Percentiles rank a stretch among this genome's conserved stretches.
Conservation (phyloP, 2,888 invertebrate species). For the Bruchidius siliquastri region DNA sequence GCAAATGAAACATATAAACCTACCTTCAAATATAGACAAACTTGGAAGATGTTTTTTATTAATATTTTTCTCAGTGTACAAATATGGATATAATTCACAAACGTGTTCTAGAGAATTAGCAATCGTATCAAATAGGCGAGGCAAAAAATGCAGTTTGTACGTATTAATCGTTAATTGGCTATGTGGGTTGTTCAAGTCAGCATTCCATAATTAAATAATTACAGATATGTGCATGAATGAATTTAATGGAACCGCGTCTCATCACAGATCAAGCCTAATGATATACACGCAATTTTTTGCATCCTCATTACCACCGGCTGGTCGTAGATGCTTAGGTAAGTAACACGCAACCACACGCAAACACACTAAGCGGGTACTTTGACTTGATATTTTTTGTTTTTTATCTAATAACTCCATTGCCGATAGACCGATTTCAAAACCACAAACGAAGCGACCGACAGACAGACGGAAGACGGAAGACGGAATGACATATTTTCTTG, state of each 20-base stretch:
- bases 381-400: too few species aligned
- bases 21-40: too few species aligned
- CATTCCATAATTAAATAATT: background rate
- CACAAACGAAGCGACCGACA: too few species aligned
- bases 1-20: too few species aligned
- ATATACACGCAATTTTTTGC: background rate
- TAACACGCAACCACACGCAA: too few species aligned
- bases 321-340: too few species aligned
- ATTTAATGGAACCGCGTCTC: background rate
- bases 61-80: background rate
- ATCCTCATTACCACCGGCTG: background rate
- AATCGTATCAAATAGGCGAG: background rate
- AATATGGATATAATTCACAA: background rate
- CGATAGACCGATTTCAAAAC: too few species aligned
- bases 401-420: too few species aligned
- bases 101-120: background rate
- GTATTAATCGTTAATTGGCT: background rate
- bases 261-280: background rate
- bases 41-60: too few species aligned
- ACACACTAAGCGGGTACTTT: too few species aligned
- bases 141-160: background rate
- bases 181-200: background rate
- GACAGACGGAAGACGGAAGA: too few species aligned
- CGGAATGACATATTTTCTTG: too few species aligned
- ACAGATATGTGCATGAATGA: background rate